phyloP scores from a whole-genome alignment of 2,888 invertebrate species.

The Acheta domesticus region DNA sequence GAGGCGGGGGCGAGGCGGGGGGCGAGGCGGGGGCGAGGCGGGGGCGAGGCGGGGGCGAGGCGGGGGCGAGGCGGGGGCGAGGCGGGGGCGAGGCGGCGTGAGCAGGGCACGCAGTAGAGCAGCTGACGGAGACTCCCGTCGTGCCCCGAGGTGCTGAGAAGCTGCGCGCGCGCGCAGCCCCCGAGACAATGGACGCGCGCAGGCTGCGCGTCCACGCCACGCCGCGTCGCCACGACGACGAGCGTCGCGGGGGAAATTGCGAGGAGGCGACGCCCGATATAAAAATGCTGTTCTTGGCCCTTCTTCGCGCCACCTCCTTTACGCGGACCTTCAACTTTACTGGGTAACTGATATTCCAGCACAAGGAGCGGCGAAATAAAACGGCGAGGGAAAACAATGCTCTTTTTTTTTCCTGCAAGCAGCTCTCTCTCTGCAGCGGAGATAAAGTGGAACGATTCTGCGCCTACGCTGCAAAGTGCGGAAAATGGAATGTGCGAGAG shows the following conservation, averaged over 20 bases:
- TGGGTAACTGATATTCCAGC: not conserved
- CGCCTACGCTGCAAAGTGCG: too few relatives aligned
- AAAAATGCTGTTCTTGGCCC: not conserved
- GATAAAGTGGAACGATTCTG: too few relatives aligned
- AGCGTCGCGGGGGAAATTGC: constrained; percentile 7
- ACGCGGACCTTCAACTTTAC: not conserved
- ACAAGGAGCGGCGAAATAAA: not conserved
- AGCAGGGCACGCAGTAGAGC: not conserved
- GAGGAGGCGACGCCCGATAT: not conserved
- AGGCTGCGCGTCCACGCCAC: not conserved
- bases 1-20: too few relatives aligned
- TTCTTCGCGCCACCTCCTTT: constrained; percentile 7
- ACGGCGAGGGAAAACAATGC: not conserved
- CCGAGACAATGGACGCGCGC: not conserved
- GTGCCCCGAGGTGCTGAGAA: not conserved
- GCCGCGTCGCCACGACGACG: not conserved
- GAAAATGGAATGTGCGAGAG: too few relatives aligned
- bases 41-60: not conserved
- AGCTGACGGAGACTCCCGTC: not conserved
- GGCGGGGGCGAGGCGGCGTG: not conserved
- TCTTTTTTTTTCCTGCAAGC: not conserved
- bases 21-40: too few relatives aligned
- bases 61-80: not conserved
- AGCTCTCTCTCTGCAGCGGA: not conserved
- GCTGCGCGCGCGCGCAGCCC: not conserved